phyloP scores from a whole-genome alignment of 2,797 vertebrate species.

The Calcarius lapponicus region DNA sequence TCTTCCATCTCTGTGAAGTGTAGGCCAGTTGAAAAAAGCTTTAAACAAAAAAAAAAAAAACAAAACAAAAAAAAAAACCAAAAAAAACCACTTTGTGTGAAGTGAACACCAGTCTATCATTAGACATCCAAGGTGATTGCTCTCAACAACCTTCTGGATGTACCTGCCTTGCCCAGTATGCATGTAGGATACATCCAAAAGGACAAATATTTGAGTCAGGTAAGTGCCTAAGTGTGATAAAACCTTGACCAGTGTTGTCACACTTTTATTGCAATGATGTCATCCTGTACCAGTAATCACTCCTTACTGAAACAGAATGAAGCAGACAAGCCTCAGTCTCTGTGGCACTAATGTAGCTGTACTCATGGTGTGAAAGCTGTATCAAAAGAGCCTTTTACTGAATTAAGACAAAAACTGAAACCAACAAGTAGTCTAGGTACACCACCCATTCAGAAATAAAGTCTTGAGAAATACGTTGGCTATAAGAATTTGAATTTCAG shows the following conservation, averaged over 20 bases:
- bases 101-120: neutral
- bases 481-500: neutral
- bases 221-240: neutral
- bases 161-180: neutral
- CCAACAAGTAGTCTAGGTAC: neutral
- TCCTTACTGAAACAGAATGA: neutral
- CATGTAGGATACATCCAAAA: rapidly evolving
- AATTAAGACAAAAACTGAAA: neutral
- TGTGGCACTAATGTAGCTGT: neutral
- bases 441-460: neutral
- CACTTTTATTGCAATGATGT: neutral
- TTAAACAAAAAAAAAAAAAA: neutral
- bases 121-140: neutral
- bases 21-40: neutral
- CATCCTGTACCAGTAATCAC: neutral
- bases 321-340: neutral
- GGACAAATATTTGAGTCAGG: neutral
- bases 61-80: neutral
- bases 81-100: neutral
- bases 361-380: neutral
- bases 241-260: neutral
- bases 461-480: neutral
- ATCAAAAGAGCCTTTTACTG: neutral
- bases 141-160: neutral
- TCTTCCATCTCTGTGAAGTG: neutral